Base-by-base conservation (phyloP, 2,888 invertebrate genomes). In the Encarsia formosa region DNA sequence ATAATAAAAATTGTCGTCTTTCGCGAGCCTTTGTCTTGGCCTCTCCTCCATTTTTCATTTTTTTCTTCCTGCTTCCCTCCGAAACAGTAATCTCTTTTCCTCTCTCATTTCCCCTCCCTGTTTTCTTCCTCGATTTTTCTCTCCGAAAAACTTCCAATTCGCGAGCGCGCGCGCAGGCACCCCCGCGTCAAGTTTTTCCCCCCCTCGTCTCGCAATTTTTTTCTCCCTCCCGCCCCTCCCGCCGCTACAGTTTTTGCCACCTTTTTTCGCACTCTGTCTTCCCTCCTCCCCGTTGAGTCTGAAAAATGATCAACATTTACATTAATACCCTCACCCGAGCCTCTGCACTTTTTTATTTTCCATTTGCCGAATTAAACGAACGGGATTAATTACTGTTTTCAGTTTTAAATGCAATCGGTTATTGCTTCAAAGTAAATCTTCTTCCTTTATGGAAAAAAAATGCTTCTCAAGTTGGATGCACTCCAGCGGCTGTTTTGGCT, bases 11-110 rank as follows among this genome's bases (percentile, higher is more conserved):
- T 52, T 46, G 51, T 51, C 51, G 40, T 42, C 18, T 37, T 18
- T 5, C 38, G 45, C 57, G 15, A 50, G 40, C 41, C 39, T 39
- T 45, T 35, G 43, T 47, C 50, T 52, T 49, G 55, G 53, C 54
- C 29, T 37, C 37, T 55, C 19, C 50, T 35, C 31, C 49, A 32
- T 55, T 47, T 48, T 46, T 51, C 49, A 52, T 44, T 56, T 47
- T 45, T 42, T 37, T 44, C 39, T 42, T 41, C 19, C 26, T 57
- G 51, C 52, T 49, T 47, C 37, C 45, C 46, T 37, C 38, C 44
- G 13, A 19, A 34, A 34, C 34, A 24, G 44, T 45, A 34, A 37
- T 47, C 37, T 52, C 45, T 24, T 38, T 43, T 35, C 41, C 44
- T 47, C 52, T 34, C 44, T 49, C 32, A 13, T 29, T n/a, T 22